Base-by-base conservation (phyloP, 1,140 invertebrate species). In the Anthonomus grandis region DNA sequence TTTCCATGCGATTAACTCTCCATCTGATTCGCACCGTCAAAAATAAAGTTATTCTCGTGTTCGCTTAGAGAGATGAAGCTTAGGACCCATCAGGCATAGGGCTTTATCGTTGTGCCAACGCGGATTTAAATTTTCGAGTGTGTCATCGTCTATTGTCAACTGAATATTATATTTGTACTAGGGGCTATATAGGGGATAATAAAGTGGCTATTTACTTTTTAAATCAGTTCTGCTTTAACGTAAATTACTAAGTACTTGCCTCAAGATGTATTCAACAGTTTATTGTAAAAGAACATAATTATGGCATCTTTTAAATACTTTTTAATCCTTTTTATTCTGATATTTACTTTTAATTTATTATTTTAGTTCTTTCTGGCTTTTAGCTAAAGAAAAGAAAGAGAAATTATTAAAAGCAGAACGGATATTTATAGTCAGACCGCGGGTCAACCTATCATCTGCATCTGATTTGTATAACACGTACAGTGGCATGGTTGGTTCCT, bases 1-100 rank as follows among this genome's bases (percentile, higher is more conserved):
- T 64, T 64, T 64, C 62, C 62, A 64, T 64, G 57, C 62, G 62
- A 64, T 64, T 64, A 64, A 60, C 62, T 64, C 59, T 53, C 54
- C 55, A 60, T 64, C 58, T 63, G 61, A 63, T 60, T 64, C 48
- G 57, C 31, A 50, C 49, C 49, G 53, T 59, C 48, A 53, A 41
- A 54, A 59, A 42, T 53, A n/a, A n/a, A n/a, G 49, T 58, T 57
- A 37, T 22, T 38, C 38, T 49, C 36, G 52, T 22, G 48, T 37
- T 46, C n/a, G n/a, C n/a, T n/a, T n/a, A n/a, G n/a, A n/a, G 54
- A 52, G 41, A 59, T 39, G 24, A 57, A 27, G 45, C 39, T 58
- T 44, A 47, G 34, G 34, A 49, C 42, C 51, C 50, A 49, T 53
- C 57, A 53, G 41, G 25, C 21, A 53, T 52, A 57, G 50, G 44